Conservation (phyloP, 2,113 vertebrate species). For the Chelonoidis abingdonii region DNA sequence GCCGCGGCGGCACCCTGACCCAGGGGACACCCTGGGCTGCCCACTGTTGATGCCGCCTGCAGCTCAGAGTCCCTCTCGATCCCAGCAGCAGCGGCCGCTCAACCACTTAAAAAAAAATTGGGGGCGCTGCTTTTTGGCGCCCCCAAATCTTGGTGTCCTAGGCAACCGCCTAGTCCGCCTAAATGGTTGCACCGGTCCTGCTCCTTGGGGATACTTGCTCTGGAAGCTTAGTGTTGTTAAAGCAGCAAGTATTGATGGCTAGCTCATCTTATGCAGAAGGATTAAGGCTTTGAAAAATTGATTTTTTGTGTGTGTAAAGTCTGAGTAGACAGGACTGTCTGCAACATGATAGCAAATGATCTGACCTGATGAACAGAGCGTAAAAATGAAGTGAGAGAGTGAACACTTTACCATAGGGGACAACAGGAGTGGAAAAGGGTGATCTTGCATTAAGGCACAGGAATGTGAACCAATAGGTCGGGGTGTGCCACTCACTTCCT, state of each 20-base stretch:
- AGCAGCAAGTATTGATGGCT: neutral
- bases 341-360: neutral
- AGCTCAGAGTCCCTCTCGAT: no score
- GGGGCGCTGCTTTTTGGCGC: no score
- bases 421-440: neutral
- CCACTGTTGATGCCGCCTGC: no score
- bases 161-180: no score
- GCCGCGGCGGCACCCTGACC: no score
- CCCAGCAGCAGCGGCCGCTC: no score
- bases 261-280: fast-evolving
- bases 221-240: neutral
- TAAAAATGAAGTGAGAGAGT: neutral
- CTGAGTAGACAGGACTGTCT: neutral
- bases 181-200: no score
- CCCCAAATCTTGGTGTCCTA: no score
- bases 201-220: neutral
- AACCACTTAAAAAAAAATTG: no score
- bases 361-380: fast-evolving
- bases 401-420: fast-evolving
- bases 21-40: no score
- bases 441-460: neutral
- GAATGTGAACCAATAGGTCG: neutral
- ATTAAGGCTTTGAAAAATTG: neutral
- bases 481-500: neutral
- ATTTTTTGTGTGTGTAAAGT: neutral